phyloP scores from a whole-genome alignment of 30 jellyfish, hydroid and myxozoan species.

The Sanderia malayensis region DNA sequence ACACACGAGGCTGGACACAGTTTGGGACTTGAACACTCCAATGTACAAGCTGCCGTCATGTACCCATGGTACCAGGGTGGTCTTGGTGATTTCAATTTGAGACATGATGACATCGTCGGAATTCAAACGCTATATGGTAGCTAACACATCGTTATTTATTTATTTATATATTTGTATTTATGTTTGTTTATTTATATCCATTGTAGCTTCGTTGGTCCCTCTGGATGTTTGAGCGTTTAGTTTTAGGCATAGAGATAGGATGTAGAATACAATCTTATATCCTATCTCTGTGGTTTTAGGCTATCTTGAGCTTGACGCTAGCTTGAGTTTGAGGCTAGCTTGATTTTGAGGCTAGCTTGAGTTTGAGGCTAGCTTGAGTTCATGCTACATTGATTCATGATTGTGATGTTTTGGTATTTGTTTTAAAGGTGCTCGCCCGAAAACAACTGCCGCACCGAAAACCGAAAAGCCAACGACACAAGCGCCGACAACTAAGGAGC shows the following conservation, averaged over 20 bases:
- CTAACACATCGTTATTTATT: too few species aligned
- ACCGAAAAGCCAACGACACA: not conserved
- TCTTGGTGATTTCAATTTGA: constrained; percentile 44
- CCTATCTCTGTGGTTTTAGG: too few species aligned
- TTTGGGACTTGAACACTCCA: constrained; percentile 83
- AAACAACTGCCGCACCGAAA: constrained; percentile 18
- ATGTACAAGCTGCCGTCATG: constrained; percentile 67
- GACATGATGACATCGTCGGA: constrained; percentile 68
- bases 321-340: too few species aligned
- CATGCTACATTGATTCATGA: not conserved
- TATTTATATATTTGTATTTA: too few species aligned
- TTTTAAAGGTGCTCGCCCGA: constrained; percentile 13
- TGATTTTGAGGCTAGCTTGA: too few species aligned
- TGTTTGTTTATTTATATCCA: too few species aligned
- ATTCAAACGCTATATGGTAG: constrained; percentile 74
- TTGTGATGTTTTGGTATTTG: not conserved
- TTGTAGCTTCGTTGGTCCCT: too few species aligned
- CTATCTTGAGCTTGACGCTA: too few species aligned
- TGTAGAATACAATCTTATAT: too few species aligned
- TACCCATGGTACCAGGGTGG: constrained; percentile 77
- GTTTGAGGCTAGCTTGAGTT: too few species aligned
- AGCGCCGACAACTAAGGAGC: not conserved
- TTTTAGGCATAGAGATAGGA: too few species aligned
- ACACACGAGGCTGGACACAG: constrained; percentile 92
- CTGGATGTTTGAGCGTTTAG: too few species aligned